Conservation (phyloP, 2,888 invertebrate genomes). For the Ashinkailepas kermadecensis region DNA sequence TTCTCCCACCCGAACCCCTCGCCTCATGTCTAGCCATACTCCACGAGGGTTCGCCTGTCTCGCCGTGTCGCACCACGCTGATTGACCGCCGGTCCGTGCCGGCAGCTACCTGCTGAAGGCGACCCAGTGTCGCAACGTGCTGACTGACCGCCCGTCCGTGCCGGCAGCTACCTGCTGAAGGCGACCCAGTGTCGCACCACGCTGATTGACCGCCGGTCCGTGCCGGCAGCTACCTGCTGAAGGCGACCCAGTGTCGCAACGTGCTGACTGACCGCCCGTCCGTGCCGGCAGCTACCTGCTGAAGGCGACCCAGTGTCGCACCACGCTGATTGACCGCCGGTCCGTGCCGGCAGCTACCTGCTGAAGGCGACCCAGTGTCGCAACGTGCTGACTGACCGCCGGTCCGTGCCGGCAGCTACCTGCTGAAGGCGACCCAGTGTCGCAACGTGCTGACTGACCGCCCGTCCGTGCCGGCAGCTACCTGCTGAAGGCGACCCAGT, state of each 20-base stretch:
- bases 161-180: conserved; percentile 11
- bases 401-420: background rate
- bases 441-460: conserved; percentile 27
- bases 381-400: conserved; percentile 27
- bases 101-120: conserved; percentile 20
- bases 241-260: conserved; percentile 23
- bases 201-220: too few relatives aligned
- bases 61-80: too few relatives aligned
- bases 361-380: conserved; percentile 20
- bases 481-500: conserved; percentile 20
- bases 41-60: too few relatives aligned
- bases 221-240: conserved; percentile 6
- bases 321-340: too few relatives aligned
- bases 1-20: too few relatives aligned
- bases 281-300: background rate
- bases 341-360: background rate
- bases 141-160: too few relatives aligned
- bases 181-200: conserved; percentile 24
- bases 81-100: too few relatives aligned
- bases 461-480: background rate
- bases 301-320: conserved; percentile 22
- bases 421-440: conserved; percentile 19
- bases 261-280: too few relatives aligned
- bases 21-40: too few relatives aligned
- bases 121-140: conserved; percentile 23